Conservation (phyloP, 2,888 invertebrate species). For the Stenichneumon culpator region DNA sequence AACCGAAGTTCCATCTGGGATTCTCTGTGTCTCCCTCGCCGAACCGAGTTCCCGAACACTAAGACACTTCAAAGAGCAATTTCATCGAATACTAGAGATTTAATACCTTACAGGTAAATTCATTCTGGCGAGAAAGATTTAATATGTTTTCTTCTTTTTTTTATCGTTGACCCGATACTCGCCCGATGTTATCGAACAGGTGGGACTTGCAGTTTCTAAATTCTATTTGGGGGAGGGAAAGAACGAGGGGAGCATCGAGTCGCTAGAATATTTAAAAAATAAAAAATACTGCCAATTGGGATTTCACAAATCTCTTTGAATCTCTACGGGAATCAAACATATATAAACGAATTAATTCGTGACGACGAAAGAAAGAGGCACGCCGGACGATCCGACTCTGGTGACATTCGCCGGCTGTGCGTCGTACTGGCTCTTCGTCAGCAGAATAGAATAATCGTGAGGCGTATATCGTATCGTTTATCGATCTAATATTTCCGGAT, state of each 20-base stretch:
- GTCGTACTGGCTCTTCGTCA: constrained; percentile 41
- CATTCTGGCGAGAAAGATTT: constrained; percentile 6
- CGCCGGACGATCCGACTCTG: not conserved
- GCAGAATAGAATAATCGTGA: not conserved
- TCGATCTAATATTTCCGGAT: not conserved
- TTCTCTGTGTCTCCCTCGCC: not conserved
- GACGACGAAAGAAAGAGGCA: not conserved
- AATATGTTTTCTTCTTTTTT: not conserved
- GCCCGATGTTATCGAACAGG: constrained; percentile 27
- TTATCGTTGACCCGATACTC: constrained; percentile 15
- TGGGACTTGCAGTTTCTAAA: constrained; percentile 6
- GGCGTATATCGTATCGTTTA: not conserved
- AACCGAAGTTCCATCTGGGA: constrained; percentile 49
- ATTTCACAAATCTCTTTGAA: not conserved
- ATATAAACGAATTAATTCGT: not conserved
- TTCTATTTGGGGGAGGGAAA: not conserved
- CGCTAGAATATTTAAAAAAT: not conserved
- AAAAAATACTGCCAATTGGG: constrained; percentile 15
- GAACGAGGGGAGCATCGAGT: constrained; percentile 28
- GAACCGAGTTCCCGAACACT: constrained; percentile 30
- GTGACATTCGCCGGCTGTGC: constrained; percentile 41
- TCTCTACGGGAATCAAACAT: not conserved
- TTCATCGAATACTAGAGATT: constrained; percentile 39
- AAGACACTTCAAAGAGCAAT: constrained; percentile 51
- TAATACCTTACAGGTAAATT: constrained; percentile 30